Evolutionary conservation across 1,140 invertebrate species (phyloP), one percentile per base, ranked within the genome.

Genomic region (Drosophila pectinifera): DNA sequence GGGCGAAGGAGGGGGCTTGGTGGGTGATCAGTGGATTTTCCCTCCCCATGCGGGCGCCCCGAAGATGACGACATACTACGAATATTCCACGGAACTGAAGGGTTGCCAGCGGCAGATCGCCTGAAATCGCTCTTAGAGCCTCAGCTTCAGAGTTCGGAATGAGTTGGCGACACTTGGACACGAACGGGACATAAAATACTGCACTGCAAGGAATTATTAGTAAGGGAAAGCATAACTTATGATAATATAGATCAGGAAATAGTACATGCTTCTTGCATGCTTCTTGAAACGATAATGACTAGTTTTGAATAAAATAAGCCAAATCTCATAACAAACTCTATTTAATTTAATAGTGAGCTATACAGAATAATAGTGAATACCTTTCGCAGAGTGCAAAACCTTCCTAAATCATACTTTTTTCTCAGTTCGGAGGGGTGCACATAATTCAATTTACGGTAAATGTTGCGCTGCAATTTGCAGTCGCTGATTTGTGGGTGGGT

Each of bases 21-120:
- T 53, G 49, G 74, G 48, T 53, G 46, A 55, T 43, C 67, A 56
- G 34, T 22, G n/a, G 55, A 34, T 57, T 48, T 73, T 56, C 73
- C 78, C 80, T 55, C 57, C 67, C 48, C 39, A 88, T 88, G 83
- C 83, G 83, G 83, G 83, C 84, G 83, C 76, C 83, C 78, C 79
- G 67, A 83, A 88, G 80, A 86, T 77, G 59, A 65, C 56, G 57
- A 67, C 8, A 58, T 38, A 58, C 67, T 42, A 46, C 18, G 11
- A 18, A 45, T 36, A 24, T 43, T 41, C 5, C 53, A 14, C n/a
- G 22, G 69, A 76, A 75, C 63, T 77, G 80, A 88, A 88, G 83
- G 84, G 83, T 86, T 86, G 80, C 43, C 69, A 70, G 45, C 54
- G 46, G 55, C 26, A 38, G 46, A 59, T 64, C 73, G 53, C 41